Evolutionary conservation across 2,888 invertebrate genomes (phyloP).

Genomic region (Tortrix viridana): DNA sequence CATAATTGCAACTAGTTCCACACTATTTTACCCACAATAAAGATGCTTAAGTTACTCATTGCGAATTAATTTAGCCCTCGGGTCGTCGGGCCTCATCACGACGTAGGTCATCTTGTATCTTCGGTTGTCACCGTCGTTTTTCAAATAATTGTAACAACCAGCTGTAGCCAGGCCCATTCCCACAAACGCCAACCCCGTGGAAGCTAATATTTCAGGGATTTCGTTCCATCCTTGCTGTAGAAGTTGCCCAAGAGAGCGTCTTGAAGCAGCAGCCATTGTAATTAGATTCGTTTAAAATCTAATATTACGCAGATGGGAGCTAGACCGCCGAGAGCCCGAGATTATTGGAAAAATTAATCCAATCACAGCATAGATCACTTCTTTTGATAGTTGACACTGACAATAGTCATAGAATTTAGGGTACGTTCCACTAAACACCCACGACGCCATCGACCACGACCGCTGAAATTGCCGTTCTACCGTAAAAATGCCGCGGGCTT

Average conservation of each 20-base stretch:
- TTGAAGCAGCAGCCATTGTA: constrained; percentile 61
- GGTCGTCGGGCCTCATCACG: constrained; percentile 88
- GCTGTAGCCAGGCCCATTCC: constrained; percentile 81
- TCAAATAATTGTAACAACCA: constrained; percentile 78
- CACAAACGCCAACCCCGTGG: constrained; percentile 82
- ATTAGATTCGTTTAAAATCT: neutral
- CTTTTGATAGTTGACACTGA: too few relatives aligned
- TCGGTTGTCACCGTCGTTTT: constrained; percentile 86
- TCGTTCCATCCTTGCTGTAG: constrained; percentile 84
- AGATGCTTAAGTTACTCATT: constrained; percentile 69
- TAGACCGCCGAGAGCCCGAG: too few relatives aligned
- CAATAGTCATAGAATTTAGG: too few relatives aligned
- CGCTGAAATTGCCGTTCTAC: too few relatives aligned
- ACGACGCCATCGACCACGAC: too few relatives aligned
- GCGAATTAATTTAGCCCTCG: constrained; percentile 82
- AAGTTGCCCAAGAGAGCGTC: constrained; percentile 67
- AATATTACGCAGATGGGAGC: too few relatives aligned
- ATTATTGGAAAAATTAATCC: too few relatives aligned
- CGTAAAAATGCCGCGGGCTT: too few relatives aligned
- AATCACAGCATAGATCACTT: too few relatives aligned
- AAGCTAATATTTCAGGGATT: constrained; percentile 88
- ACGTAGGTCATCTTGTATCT: constrained; percentile 86
- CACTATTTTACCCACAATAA: constrained; percentile 10
- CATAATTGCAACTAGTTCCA: constrained; percentile 61
- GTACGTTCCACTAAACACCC: too few relatives aligned